Percentiles rank a stretch among this genome's conserved stretches.
Conservation (phyloP, 2,797 vertebrate genomes). For the Micromesistius poutassou region DNA sequence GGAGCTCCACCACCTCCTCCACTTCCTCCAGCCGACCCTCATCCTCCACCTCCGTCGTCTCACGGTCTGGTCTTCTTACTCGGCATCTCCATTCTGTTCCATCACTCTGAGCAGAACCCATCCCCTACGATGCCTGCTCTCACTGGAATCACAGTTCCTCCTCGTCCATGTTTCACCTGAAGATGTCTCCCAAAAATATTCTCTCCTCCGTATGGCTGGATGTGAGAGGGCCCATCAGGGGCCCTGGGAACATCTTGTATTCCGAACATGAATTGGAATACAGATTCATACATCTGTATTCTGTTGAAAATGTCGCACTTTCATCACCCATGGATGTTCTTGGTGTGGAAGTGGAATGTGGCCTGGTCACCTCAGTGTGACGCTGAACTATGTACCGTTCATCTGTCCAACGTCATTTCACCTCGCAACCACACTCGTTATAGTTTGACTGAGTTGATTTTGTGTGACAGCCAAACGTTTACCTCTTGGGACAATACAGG, state of each 20-base stretch:
- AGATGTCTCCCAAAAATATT: neutral
- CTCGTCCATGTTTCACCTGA: neutral
- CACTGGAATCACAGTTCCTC: neutral
- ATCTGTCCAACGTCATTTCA: neutral
- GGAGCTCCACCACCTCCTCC: constrained; percentile 20
- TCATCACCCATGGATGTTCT: neutral
- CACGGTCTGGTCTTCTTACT: neutral
- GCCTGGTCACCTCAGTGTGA: neutral
- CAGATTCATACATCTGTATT: neutral
- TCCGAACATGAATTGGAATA: neutral
- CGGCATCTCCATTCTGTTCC: neutral
- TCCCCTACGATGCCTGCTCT: neutral
- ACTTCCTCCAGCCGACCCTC: constrained; percentile 24
- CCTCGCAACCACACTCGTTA: too few relatives aligned
- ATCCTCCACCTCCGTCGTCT: neutral
- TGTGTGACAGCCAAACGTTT: neutral
- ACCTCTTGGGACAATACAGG: neutral
- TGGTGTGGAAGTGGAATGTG: neutral
- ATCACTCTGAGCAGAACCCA: neutral
- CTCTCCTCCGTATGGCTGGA: neutral
- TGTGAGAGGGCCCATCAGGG: too few relatives aligned
- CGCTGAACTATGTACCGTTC: neutral
- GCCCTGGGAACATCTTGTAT: neutral
- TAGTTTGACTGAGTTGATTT: neutral
- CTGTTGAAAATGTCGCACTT: neutral